phyloP scores from a whole-genome alignment of 2,113 vertebrate genomes.

The Ranitomeya variabilis region DNA sequence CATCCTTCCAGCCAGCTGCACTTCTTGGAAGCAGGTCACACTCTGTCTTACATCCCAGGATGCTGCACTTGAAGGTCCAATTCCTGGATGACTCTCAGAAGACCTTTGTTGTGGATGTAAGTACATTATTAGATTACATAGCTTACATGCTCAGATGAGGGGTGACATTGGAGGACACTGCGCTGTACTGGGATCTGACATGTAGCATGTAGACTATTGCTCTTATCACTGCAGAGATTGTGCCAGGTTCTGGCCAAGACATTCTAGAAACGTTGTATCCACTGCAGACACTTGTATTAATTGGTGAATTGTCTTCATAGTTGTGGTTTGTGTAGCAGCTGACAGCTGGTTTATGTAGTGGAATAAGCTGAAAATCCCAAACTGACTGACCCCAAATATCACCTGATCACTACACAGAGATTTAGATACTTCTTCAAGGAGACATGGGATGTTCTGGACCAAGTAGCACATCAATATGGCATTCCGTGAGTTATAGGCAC shows the following conservation, averaged over 20 bases:
- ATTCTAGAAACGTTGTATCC: not conserved
- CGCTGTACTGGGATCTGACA: not conserved
- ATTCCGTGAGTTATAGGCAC: not conserved
- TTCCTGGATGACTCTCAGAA: constrained; percentile 83
- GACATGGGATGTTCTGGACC: not conserved
- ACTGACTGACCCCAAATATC: too few relatives aligned
- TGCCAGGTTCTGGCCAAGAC: not conserved
- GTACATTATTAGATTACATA: constrained; percentile 60
- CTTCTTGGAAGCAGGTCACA: constrained; percentile 58
- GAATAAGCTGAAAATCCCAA: too few relatives aligned
- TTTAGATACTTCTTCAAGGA: not conserved
- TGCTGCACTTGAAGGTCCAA: constrained; percentile 82
- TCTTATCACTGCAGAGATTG: not conserved
- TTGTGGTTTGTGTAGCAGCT: not conserved
- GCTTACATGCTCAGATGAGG: not conserved
- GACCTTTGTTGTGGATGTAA: constrained; percentile 84
- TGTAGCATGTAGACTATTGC: not conserved
- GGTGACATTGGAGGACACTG: not conserved
- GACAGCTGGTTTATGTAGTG: not conserved
- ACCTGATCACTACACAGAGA: too few relatives aligned
- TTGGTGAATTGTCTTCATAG: not conserved
- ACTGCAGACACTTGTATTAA: not conserved
- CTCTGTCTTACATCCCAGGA: constrained; percentile 61
- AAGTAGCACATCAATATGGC: too few relatives aligned
- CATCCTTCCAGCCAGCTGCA: constrained; percentile 37